Evolutionary conservation across 2,113 vertebrate species (phyloP).

Genomic region (Danionella cerebrum): DNA sequence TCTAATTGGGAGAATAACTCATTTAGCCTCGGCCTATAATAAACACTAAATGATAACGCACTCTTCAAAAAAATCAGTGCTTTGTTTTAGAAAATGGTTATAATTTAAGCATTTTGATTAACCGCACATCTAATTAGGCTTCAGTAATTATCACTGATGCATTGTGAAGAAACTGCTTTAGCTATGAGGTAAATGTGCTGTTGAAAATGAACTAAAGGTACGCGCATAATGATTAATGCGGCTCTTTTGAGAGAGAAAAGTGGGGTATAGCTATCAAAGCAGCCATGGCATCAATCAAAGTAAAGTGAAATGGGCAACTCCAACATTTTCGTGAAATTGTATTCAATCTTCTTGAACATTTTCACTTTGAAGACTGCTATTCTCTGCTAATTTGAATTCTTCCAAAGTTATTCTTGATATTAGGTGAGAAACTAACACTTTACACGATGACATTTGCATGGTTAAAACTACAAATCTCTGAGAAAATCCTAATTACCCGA

Average conservation of each 20-base stretch:
- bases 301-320: too few species aligned
- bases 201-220: neutral
- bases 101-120: constrained; percentile 6
- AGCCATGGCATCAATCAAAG: neutral
- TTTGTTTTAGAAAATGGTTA: neutral
- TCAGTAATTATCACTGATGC: neutral
- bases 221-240: neutral
- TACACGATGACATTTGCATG: too few species aligned
- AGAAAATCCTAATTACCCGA: too few species aligned
- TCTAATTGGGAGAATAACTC: constrained; percentile 24
- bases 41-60: constrained; percentile 24
- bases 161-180: neutral
- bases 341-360: too few species aligned
- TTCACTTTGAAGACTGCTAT: too few species aligned
- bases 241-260: neutral
- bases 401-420: too few species aligned
- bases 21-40: constrained; percentile 12
- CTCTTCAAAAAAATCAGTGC: constrained; percentile 4
- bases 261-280: neutral
- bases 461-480: too few species aligned
- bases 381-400: too few species aligned
- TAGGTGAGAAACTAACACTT: too few species aligned
- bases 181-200: neutral
- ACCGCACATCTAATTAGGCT: constrained; percentile 4
- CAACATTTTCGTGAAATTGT: too few species aligned